phyloP scores from a whole-genome alignment of 1,140 invertebrate species.

The Meloidogyne floridensis region DNA sequence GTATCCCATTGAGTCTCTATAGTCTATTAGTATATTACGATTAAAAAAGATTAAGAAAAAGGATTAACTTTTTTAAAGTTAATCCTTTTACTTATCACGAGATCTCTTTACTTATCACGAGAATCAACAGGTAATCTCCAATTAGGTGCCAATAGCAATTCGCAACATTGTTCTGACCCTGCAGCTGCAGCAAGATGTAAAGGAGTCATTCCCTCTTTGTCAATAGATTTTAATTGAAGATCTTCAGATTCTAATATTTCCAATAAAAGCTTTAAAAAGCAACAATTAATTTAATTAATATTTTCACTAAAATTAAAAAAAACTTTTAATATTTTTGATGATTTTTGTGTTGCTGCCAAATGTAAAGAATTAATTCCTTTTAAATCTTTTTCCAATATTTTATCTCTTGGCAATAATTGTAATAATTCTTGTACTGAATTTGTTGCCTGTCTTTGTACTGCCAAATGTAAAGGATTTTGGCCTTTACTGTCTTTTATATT shows the following conservation, averaged over 20 bases:
- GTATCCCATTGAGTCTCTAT: no score
- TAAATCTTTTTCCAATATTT: constrained; percentile 29
- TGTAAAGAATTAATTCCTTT: constrained; percentile 44
- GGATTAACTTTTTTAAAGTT: no score
- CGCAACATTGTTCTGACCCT: constrained; percentile 36
- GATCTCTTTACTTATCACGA: constrained; percentile 20
- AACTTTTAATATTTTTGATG: constrained; percentile 44
- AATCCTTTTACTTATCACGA: no score
- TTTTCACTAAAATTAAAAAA: not conserved
- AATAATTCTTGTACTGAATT: constrained; percentile 36
- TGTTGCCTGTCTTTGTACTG: constrained; percentile 34
- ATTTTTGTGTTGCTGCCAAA: constrained; percentile 42
- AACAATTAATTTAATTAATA: constrained; percentile 21
- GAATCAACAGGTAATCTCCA: constrained; percentile 47
- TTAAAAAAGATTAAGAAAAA: no score
- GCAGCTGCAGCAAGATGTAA: constrained; percentile 53
- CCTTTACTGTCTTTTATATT: constrained; percentile 25
- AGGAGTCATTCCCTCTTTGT: constrained; percentile 31
- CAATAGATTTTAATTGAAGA: constrained; percentile 17
- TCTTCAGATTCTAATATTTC: constrained; percentile 25
- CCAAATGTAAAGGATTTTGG: constrained; percentile 42
- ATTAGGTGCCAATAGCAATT: constrained; percentile 27
- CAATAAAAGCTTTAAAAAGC: constrained; percentile 29
- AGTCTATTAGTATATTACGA: no score
- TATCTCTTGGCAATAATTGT: constrained; percentile 1